Base-by-base conservation (phyloP, 2,113 vertebrate genomes). In the Empidonax traillii region DNA sequence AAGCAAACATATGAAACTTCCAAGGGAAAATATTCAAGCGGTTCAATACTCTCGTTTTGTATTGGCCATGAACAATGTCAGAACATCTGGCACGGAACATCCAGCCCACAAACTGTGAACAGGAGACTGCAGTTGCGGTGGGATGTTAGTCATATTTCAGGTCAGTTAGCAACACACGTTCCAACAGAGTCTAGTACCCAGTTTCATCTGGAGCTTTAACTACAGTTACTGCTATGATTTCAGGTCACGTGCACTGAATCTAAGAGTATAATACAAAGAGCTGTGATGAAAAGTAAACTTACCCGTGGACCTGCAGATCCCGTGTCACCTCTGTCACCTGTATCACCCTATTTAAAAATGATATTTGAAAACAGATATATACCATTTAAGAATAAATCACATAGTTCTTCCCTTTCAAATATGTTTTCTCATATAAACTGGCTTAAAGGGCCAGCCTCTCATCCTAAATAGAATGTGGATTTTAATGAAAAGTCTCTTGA, bases 271-370 rank as follows among this genome's bases (percentile, higher is more conserved):
- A 87, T 69, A 35, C 8, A 59, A 79, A 74, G 10, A 75, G 24
- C 31, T 84, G 58, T 90, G 79, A 87, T 21, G 15, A 61, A 46
- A 79, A 72, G 28, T 0, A 67, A 53, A 98, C 98, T 98, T 87
- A 99, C 99, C 97, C 87, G 98, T 37, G 98, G 99, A 65, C 99
- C 99, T 80, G 95, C 46, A 52, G 94, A 92, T 90, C 99, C 99
- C 17, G 96, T 68, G 68, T 99, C 99, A 87, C 99, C 99, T 96
- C 98, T 99, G 89, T 99, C 98, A 96, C 99, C 99, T 96, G 83
- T 93, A 76, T 99, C 99, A 44, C 99, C 99, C 99, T 99, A 85
- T 90, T 62, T 68, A 71, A 95, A 96, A 93, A 80, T 6, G 10
- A 41, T n/a, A 91, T 69, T 94, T 67, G 37, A 91, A 93, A 89